Conservation (phyloP, 2,888 invertebrate species). For the Trilocha varians region DNA sequence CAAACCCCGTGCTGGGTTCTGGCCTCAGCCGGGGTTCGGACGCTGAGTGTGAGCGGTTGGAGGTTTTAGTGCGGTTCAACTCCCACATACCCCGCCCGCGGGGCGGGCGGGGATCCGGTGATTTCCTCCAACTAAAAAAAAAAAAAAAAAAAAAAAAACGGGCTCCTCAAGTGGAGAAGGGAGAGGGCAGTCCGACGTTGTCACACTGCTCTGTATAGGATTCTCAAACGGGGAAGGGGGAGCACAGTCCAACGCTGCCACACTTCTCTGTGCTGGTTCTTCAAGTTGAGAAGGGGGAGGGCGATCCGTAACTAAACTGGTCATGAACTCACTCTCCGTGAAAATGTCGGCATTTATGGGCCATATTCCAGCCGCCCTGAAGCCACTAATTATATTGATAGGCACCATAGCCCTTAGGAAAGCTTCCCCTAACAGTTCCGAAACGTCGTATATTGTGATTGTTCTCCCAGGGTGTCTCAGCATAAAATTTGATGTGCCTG, state of each 20-base stretch:
- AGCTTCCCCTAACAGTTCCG: slow-evolving; percentile 10
- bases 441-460: slow-evolving; percentile 7
- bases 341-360: slow-evolving; percentile 7
- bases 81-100: too few species aligned
- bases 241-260: slow-evolving; percentile 5
- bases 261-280: slow-evolving; percentile 8
- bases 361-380: slow-evolving; percentile 4
- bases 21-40: too few species aligned
- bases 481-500: slow-evolving; percentile 4
- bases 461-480: slow-evolving; percentile 2
- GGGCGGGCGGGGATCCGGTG: too few species aligned
- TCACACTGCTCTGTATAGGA: slow-evolving; percentile 2
- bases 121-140: too few species aligned
- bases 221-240: slow-evolving; percentile 5
- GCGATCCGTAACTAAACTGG: slow-evolving; percentile 9
- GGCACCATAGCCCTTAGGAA: slow-evolving; percentile 7
- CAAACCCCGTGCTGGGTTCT: too few species aligned
- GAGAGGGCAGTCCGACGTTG: slow-evolving; percentile 8
- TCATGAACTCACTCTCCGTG: slow-evolving; percentile 7
- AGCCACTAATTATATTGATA: slow-evolving; percentile 9
- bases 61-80: too few species aligned
- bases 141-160: too few species aligned
- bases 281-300: slow-evolving; percentile 9
- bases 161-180: slow-evolving; percentile 8
- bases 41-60: too few species aligned